Conservation (phyloP, 2,797 vertebrate species). For the Peromyscus eremicus region DNA sequence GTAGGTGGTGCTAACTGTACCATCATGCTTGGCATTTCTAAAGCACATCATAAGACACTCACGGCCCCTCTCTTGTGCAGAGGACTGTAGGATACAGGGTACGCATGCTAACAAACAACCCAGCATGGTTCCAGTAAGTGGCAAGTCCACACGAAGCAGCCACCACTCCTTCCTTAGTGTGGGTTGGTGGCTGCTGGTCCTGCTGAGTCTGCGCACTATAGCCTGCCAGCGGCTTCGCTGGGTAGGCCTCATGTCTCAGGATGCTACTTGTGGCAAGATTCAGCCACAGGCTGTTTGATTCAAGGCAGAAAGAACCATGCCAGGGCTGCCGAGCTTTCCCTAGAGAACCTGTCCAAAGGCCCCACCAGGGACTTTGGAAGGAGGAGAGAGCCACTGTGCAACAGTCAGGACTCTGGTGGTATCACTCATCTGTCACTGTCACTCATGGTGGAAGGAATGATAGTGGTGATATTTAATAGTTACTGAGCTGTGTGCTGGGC, state of each 20-base stretch:
- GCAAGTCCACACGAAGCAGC: not conserved
- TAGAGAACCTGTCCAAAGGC: not conserved
- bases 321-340: not conserved
- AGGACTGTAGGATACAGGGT: not conserved
- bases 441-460: not conserved
- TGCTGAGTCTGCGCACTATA: not conserved
- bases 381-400: fast-evolving
- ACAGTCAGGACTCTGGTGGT: not conserved
- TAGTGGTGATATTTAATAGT: not conserved
- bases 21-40: not conserved
- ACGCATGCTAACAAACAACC: not conserved
- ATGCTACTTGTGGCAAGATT: not conserved
- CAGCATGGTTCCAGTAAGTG: not conserved
- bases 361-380: not conserved
- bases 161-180: not conserved
- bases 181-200: not conserved
- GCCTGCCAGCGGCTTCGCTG: not conserved
- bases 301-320: not conserved
- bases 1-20: fast-evolving
- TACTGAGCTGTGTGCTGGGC: not conserved
- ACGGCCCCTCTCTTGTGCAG: not conserved
- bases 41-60: not conserved
- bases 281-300: not conserved
- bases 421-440: not conserved
- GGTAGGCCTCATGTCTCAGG: not conserved